phyloP scores from a whole-genome alignment of 2,888 invertebrate genomes.

The Troglohyphantes excavatus region DNA sequence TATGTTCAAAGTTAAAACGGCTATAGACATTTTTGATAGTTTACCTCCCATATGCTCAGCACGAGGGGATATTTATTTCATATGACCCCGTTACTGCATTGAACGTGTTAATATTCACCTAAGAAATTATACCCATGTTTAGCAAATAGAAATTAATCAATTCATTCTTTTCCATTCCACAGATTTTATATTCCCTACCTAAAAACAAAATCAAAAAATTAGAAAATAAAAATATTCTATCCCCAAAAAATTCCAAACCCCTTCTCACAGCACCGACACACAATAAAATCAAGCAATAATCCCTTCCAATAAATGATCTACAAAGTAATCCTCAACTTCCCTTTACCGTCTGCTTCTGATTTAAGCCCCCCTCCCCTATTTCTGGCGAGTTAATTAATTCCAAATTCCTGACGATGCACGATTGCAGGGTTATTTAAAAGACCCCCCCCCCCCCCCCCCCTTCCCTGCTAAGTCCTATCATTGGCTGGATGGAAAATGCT shows the following conservation, averaged over 20 bases:
- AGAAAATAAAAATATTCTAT: slow-evolving; percentile 1
- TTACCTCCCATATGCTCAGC: too few relatives aligned
- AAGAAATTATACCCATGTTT: too few relatives aligned
- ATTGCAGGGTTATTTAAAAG: slow-evolving; percentile 67
- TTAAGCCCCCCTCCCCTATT: slow-evolving; percentile 37
- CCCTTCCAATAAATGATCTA: slow-evolving; percentile 68
- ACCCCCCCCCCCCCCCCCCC: slow-evolving; percentile 14
- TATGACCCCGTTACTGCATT: too few relatives aligned
- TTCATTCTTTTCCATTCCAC: too few relatives aligned
- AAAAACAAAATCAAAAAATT: too few relatives aligned
- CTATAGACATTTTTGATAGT: too few relatives aligned
- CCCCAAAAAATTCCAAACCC: background rate
- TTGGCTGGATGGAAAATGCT: slow-evolving; percentile 50
- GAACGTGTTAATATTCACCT: too few relatives aligned
- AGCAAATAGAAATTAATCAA: too few relatives aligned
- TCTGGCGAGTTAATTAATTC: slow-evolving; percentile 70
- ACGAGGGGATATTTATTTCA: too few relatives aligned
- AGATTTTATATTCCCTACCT: background rate
- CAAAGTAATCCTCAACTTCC: slow-evolving; percentile 44
- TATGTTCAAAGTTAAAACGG: too few relatives aligned
- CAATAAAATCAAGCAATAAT: slow-evolving; percentile 55
- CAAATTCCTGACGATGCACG: slow-evolving; percentile 72
- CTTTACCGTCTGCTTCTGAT: slow-evolving; percentile 51
- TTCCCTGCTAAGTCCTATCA: slow-evolving; percentile 50
- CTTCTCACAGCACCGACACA: background rate